Evolutionary conservation across 1,140 invertebrate genomes (phyloP), one percentile per base, ranked within the genome.

Genomic region (Melanaphis sacchari): DNA sequence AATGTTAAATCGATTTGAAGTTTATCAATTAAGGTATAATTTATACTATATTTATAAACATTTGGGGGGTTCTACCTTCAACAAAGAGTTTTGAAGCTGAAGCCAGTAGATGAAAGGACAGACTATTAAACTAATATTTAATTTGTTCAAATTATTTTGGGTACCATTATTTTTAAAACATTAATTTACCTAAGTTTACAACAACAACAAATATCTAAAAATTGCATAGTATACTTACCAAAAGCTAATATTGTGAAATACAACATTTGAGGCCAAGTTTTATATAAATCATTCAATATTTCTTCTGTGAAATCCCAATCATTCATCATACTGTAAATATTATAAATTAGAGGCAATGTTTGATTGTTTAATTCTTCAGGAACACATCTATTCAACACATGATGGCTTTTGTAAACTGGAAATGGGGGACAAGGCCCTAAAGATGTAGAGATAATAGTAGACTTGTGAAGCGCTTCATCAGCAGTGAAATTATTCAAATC

Each of bases 341-440:
- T 97, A 36, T 95, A 96, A 93, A 97, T 96, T 40, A 97, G 95
- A 92, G 96, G 95, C 93, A 96, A 95, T 9, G 96, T 95, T 2
- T 97, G 94, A 90, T 97, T 96, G 94, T 96, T 96, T 18, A 97
- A 95, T 21, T 96, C 95, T 93, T 96, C 97, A 40, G 98, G 98
- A 94, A 99, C 96, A 95, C 98, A 99, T 46, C 98, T 96, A 95
- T 98, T 98, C 90, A 99, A 95, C 82, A 99, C 96, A n/a, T 98
- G 96, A 91, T 95, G 96, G 94, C 97, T 96, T 93, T 97, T 96
- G 94, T 97, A 96, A 31, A 98, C 96, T 11, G 97, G 97, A 84
- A 97, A 95, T 90, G 95, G 95, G 9, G 97, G 97, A 95, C 97
- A 98, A 18, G 97, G 97, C 2, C 97, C 97, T 31, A 96, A 96